phyloP scores from a whole-genome alignment of 1,140 invertebrate species.

The Lycorma delicatula region DNA sequence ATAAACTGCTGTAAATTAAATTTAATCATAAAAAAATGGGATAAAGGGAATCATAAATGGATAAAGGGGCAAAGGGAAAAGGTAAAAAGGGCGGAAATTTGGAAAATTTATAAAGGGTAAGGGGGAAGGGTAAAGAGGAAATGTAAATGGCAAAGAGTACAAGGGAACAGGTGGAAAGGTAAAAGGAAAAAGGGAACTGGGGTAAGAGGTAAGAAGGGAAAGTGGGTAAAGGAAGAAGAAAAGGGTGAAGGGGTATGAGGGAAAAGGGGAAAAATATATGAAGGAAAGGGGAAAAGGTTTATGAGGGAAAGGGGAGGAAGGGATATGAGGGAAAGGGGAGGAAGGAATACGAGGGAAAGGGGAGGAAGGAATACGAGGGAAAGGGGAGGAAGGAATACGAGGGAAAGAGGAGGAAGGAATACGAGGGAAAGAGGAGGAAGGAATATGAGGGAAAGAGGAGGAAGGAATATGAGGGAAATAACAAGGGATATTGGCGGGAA shows the following conservation, averaged over 20 bases:
- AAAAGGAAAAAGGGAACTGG: not conserved
- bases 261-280: conserved; percentile 2
- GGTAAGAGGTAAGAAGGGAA: not conserved
- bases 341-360: conserved; percentile 4
- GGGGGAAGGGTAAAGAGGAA: not conserved
- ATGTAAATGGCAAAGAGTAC: not conserved
- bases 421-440: conserved; percentile 4
- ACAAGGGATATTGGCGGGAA: not conserved
- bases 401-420: conserved; percentile 3
- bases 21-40: no score
- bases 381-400: conserved; percentile 1
- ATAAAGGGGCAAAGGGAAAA: no score
- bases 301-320: not conserved
- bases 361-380: conserved; percentile 2
- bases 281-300: not conserved
- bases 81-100: no score
- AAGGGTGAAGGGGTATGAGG: conserved; percentile 1
- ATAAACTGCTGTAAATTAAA: no score
- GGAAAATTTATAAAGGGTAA: no score
- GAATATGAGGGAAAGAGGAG: conserved; percentile 4
- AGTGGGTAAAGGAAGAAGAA: not conserved
- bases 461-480: not conserved
- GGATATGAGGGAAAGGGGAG: not conserved
- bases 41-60: no score
- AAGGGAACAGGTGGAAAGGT: not conserved